Conservation (phyloP, 2,797 vertebrate genomes). For the Craterocephalus amniculus region DNA sequence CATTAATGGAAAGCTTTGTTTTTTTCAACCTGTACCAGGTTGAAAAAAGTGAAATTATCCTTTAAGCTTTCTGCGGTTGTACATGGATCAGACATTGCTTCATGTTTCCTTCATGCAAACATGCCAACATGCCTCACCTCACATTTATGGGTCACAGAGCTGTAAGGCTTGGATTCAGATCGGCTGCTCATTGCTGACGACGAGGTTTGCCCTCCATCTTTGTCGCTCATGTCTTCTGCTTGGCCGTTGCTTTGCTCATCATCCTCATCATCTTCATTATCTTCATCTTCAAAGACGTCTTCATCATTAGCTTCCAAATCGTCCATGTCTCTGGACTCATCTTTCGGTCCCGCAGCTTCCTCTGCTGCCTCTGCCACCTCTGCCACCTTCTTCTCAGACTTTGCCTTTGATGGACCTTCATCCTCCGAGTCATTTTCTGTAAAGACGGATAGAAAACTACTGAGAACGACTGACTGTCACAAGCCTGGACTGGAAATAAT, state of each 20-base stretch:
- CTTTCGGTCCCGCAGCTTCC: constrained; percentile 28
- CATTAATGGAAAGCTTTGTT: too few species aligned
- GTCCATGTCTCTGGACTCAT: constrained; percentile 26
- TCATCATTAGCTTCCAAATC: constrained; percentile 52
- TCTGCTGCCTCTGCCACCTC: constrained; percentile 20
- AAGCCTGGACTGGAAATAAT: neutral
- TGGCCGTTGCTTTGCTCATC: constrained; percentile 30
- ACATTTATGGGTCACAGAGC: constrained; percentile 94
- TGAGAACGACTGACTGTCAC: neutral
- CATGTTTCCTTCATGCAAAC: neutral
- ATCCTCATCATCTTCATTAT: constrained; percentile 37
- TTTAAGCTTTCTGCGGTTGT: too few species aligned
- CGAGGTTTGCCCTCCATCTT: constrained; percentile 77
- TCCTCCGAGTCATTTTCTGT: constrained; percentile 75
- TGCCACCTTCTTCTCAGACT: constrained; percentile 16
- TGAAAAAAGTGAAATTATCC: too few species aligned
- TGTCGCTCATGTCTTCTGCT: constrained; percentile 72
- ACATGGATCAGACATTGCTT: too few species aligned
- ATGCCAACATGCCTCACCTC: constrained; percentile 84
- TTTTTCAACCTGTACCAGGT: too few species aligned
- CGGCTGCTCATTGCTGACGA: constrained; percentile 84
- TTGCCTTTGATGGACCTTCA: constrained; percentile 52
- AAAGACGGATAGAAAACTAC: neutral
- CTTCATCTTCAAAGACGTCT: constrained; percentile 31
- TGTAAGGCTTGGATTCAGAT: constrained; percentile 92